These are phyloP conservation scores for Drosophila pachea DNA, from an alignment of 1,140 invertebrate species.

Conservation along the genomic window DNA sequence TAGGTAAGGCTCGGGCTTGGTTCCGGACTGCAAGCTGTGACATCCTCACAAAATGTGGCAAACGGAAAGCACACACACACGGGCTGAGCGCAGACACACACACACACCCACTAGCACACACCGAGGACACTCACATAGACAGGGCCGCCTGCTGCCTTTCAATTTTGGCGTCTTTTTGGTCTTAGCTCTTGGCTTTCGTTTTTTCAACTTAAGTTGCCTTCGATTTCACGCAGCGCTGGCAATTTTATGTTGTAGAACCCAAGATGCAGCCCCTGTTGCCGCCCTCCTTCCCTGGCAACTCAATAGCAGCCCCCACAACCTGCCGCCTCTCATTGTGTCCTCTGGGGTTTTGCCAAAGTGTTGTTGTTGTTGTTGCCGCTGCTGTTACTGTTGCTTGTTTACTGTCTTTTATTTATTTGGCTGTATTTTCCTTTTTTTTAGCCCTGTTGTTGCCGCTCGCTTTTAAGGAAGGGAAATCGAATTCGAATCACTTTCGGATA, in stretches of 20 bases:
- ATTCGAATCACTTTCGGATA: conserved; percentile 79
- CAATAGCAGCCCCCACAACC: too few species aligned
- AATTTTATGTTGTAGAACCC: conserved; percentile 60
- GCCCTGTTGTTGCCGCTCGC: conserved; percentile 6
- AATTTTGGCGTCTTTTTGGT: conserved; percentile 69
- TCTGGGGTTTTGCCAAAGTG: conserved; percentile 21
- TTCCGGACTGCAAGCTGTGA: conserved; percentile 68
- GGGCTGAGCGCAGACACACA: conserved; percentile 11
- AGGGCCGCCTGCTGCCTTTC: conserved; percentile 61
- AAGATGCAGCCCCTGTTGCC: conserved; percentile 10
- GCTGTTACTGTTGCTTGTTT: conserved; percentile 56
- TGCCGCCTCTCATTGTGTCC: conserved; percentile 17
- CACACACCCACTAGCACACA: conserved; percentile 3
- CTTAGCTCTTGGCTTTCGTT: conserved; percentile 72
- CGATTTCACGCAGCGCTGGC: conserved; percentile 74
- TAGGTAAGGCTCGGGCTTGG: conserved; percentile 40
- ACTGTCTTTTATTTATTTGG: conserved; percentile 70
- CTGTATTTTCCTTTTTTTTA: conserved; percentile 17
- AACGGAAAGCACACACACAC: conserved; percentile 36
- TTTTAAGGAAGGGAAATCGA: conserved; percentile 70
- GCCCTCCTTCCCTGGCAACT: neutral
- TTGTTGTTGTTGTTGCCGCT: conserved; percentile 36
- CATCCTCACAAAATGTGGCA: conserved; percentile 68
- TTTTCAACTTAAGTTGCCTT: conserved; percentile 65
- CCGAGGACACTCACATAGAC: conserved; percentile 17